Evolutionary conservation across 2,888 invertebrate species (phyloP), one percentile per base, ranked within the genome.

Genomic region (Chymomyza procnemis): DNA sequence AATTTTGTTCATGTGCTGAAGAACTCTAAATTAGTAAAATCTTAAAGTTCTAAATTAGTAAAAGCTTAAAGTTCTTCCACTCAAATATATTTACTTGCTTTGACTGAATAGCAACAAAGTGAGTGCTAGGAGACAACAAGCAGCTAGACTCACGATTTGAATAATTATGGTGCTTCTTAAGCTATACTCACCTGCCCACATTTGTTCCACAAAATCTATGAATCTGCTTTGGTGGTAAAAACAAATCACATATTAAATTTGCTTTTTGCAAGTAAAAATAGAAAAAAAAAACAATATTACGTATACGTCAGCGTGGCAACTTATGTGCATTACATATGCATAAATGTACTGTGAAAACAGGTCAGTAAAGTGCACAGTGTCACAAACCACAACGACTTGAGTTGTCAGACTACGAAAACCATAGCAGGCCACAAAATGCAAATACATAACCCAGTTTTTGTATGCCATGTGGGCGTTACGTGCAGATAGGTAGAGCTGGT

Each of bases 301-400:
- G 34, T 34, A 34, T 34, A 34, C 34, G 34, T 9, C 34, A 34
- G 0, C 9, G 8, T 8, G 34, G 34, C 34, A 34, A 9, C 34
- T 34, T 9, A 34, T 34, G 22, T 12, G 59, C 8, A 21, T 14
- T 46, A 52, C 6, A 61, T 22, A 52, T 63, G 50, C 55, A 30
- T 56, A 5, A 64, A 21, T 67, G 65, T 63, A 60, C 64, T 52
- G 41, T 47, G 74, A 74, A 78, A 78, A 79, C 74, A 79, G 78
- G 78, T 79, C 78, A 78, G 56, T 79, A 76, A 76, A 79, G 34
- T 9, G 34, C 34, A 34, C 34, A 34, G 79, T 75, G 65, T 57
- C 62, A 66, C 78, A 55, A 21, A 26, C 22, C 22, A 12, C 80
- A 79, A 71, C 71, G 78, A 75, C 86, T 85, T 66, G 73, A 75